Conservation (phyloP, 2,797 vertebrate species). For the Hypotaenidia okinawae region DNA sequence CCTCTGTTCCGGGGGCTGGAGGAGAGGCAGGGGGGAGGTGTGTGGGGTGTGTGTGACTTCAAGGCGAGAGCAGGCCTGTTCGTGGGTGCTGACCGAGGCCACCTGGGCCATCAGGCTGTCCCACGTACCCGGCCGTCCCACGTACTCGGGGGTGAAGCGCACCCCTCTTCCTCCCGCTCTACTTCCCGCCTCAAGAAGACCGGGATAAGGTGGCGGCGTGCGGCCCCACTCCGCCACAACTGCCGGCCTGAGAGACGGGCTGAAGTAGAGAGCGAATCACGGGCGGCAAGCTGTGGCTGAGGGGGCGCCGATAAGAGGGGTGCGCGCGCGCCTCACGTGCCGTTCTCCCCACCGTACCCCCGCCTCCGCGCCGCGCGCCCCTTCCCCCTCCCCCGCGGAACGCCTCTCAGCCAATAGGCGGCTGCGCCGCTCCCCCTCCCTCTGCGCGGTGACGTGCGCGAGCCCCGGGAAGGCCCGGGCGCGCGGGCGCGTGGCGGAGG, state of each 20-base stretch:
- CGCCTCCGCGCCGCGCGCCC: not conserved
- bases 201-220: not conserved
- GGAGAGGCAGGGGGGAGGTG: too few species aligned
- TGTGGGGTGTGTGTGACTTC: rapidly evolving
- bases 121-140: too few species aligned
- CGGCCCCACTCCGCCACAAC: not conserved
- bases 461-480: not conserved
- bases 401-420: not conserved
- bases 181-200: not conserved
- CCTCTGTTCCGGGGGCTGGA: not conserved
- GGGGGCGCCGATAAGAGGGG: too few species aligned
- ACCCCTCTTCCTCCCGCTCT: not conserved
- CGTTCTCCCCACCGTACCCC: not conserved
- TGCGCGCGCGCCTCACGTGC: not conserved
- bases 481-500: not conserved
- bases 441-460: not conserved
- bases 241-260: not conserved
- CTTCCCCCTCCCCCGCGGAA: not conserved
- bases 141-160: too few species aligned
- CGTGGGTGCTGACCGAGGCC: not conserved
- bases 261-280: not conserved
- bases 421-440: not conserved
- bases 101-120: too few species aligned
- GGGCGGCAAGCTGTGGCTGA: rapidly evolving
- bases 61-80: not conserved